phyloP scores from a whole-genome alignment of 2,113 vertebrate species.

The Ardeotis arabs region DNA sequence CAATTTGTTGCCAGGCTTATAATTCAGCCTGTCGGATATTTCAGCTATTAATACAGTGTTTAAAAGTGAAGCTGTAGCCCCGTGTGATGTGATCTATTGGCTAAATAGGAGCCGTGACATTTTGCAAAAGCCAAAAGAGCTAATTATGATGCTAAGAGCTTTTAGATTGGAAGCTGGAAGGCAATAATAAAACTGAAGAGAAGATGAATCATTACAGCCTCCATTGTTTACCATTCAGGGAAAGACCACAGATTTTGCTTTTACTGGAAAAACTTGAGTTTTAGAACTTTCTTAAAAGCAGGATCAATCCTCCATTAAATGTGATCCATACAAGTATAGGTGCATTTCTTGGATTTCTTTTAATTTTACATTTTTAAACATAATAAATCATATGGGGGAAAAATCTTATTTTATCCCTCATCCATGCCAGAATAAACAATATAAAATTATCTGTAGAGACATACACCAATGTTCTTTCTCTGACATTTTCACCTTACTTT shows the following conservation, averaged over 20 bases:
- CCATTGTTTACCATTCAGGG: not conserved
- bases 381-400: not conserved
- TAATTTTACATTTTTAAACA: not conserved
- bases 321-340: not conserved
- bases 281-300: slow-evolving; percentile 9
- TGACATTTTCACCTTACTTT: not conserved
- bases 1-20: slow-evolving; percentile 29
- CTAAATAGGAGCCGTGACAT: slow-evolving; percentile 67
- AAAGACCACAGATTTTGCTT: slow-evolving; percentile 8
- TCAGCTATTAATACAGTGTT: slow-evolving; percentile 53
- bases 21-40: slow-evolving; percentile 39
- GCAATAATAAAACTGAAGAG: slow-evolving; percentile 33
- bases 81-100: slow-evolving; percentile 54
- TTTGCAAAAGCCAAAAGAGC: slow-evolving; percentile 62
- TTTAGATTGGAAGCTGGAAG: slow-evolving; percentile 58
- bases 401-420: not conserved
- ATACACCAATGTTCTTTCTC: not conserved
- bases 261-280: not conserved
- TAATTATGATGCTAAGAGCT: slow-evolving; percentile 51
- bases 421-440: not conserved
- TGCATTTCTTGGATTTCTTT: not conserved
- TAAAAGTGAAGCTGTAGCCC: slow-evolving; percentile 50
- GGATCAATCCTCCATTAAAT: not conserved
- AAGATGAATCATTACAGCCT: slow-evolving; percentile 26
- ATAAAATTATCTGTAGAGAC: not conserved